phyloP scores from a whole-genome alignment of 2,888 invertebrate genomes.

The Poecilobothrus nobilitatus region DNA sequence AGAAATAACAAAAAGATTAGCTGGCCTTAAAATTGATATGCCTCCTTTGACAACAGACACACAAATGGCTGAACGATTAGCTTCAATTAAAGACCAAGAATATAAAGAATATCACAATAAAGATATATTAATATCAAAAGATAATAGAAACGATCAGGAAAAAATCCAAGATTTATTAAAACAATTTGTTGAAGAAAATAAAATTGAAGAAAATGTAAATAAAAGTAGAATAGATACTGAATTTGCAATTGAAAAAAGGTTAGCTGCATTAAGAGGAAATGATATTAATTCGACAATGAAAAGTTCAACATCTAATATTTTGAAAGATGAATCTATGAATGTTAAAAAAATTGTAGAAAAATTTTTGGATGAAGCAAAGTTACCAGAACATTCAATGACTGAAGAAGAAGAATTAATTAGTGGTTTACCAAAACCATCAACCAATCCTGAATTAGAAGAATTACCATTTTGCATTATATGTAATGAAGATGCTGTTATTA shows the following conservation, averaged over 20 bases:
- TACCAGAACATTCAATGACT: constrained; percentile 44
- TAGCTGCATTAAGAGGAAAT: constrained; percentile 47
- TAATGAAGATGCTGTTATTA: constrained; percentile 65
- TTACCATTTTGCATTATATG: constrained; percentile 80
- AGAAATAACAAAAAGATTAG: constrained; percentile 57
- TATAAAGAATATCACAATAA: constrained; percentile 37
- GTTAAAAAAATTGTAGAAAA: constrained; percentile 38
- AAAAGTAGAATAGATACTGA: constrained; percentile 44
- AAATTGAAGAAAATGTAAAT: constrained; percentile 49
- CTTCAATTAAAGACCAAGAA: constrained; percentile 55
- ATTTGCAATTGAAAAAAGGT: constrained; percentile 48
- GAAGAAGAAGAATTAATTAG: constrained; percentile 40
- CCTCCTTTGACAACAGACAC: constrained; percentile 48
- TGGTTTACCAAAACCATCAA: constrained; percentile 25
- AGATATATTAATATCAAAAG: constrained; percentile 44
- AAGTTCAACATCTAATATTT: constrained; percentile 18
- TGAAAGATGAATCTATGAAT: constrained; percentile 41
- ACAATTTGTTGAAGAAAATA: constrained; percentile 48
- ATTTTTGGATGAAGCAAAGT: constrained; percentile 47
- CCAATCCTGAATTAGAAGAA: constrained; percentile 45
- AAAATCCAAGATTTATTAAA: constrained; percentile 62
- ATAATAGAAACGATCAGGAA: constrained; percentile 59
- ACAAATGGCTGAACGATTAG: constrained; percentile 57
- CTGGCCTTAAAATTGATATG: constrained; percentile 56
- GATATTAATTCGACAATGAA: constrained; percentile 11